These are phyloP conservation scores for Tetropium fuscum DNA, from an alignment of 2,888 invertebrate genomes.

Conservation along the genomic window DNA sequence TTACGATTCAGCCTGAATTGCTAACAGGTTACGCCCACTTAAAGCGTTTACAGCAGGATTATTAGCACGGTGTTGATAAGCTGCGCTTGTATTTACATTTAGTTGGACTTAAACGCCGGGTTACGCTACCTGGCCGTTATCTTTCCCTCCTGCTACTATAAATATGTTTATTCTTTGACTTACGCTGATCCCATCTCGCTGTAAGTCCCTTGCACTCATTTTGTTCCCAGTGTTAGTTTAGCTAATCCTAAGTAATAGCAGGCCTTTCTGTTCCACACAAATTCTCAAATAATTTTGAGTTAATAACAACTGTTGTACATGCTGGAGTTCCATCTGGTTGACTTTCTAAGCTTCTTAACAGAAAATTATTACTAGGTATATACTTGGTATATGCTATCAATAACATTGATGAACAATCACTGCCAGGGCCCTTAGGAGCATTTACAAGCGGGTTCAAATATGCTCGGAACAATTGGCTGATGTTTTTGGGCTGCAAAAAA, in stretches of 20 bases:
- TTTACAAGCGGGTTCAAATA: no score
- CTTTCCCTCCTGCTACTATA: neutral
- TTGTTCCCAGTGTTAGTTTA: neutral
- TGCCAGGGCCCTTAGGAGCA: no score
- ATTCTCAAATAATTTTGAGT: no score
- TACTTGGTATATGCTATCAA: no score
- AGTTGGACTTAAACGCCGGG: neutral
- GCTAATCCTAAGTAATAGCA: conserved; percentile 5
- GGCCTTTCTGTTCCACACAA: neutral
- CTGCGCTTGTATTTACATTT: conserved; percentile 14
- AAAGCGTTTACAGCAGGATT: neutral
- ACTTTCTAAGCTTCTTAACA: no score
- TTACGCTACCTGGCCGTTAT: conserved; percentile 11
- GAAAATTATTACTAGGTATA: no score
- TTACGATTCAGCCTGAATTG: neutral
- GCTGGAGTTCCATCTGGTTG: no score
- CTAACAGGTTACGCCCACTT: neutral
- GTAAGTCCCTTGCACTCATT: conserved; percentile 3
- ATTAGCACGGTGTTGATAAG: conserved; percentile 9
- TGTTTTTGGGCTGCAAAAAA: no score
- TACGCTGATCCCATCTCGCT: conserved; percentile 12
- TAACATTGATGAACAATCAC: no score
- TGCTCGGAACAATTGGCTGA: no score
- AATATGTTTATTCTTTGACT: conserved; percentile 18
- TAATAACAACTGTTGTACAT: no score